Conservation (phyloP, 2,797 vertebrate species). For the Scomberomorus guttatus region DNA sequence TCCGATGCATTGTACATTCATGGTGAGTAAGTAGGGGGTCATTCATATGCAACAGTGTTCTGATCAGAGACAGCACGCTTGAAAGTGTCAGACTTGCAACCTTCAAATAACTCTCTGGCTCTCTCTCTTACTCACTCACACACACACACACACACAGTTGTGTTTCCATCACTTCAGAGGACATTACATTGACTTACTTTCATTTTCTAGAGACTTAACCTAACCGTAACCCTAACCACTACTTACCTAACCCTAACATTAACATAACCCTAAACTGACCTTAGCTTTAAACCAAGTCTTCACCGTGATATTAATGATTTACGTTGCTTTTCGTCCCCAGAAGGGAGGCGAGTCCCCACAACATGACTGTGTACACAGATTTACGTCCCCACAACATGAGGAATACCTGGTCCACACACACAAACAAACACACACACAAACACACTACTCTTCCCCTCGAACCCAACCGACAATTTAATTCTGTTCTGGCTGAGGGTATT, state of each 20-base stretch:
- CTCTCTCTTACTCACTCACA: constrained; percentile 20
- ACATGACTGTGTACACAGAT: too few species aligned
- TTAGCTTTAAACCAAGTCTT: too few species aligned
- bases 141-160: background rate
- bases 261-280: too few species aligned
- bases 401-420: background rate
- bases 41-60: constrained; percentile 75
- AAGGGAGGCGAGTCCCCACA: too few species aligned
- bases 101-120: constrained; percentile 65
- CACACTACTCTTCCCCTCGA: background rate
- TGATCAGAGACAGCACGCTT: constrained; percentile 64
- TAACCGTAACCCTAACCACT: too few species aligned
- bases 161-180: too few species aligned
- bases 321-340: too few species aligned
- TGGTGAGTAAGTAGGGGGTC: constrained; percentile 53
- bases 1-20: constrained; percentile 70
- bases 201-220: too few species aligned
- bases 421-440: constrained; percentile 16
- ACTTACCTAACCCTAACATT: too few species aligned
- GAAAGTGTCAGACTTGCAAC: constrained; percentile 71
- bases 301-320: too few species aligned
- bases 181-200: too few species aligned
- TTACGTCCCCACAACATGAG: too few species aligned
- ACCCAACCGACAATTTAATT: constrained; percentile 58
- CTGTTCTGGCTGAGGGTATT: constrained; percentile 54